Evolutionary conservation across 2,888 invertebrate species (phyloP).

Genomic region (Scaptomyza caliginosa): DNA sequence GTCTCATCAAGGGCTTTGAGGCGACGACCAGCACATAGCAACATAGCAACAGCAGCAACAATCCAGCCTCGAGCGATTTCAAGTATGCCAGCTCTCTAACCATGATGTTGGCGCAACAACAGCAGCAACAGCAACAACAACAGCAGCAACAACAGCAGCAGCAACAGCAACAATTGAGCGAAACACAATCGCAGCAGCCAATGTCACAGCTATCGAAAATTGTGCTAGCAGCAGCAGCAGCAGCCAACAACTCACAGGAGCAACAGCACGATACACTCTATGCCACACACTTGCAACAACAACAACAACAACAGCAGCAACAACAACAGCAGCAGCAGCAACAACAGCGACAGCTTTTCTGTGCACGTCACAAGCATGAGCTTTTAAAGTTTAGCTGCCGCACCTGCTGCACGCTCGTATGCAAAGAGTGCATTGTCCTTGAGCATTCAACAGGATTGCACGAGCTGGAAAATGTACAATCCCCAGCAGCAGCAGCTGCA

Average conservation of each 20-base stretch:
- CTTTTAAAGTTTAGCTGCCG: conserved; percentile 96
- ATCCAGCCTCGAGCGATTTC: conserved; percentile 75
- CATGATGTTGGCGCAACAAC: conserved; percentile 80
- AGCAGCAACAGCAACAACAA: conserved; percentile 67
- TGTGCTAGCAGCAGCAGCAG: conserved; percentile 71
- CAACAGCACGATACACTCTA: conserved; percentile 47
- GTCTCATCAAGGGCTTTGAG: conserved; percentile 84
- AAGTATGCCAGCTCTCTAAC: conserved; percentile 82
- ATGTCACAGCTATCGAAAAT: conserved; percentile 82
- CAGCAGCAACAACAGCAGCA: conserved; percentile 62
- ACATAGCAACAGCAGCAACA: conserved; percentile 53
- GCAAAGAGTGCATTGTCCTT: conserved; percentile 96
- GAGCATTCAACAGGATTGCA: conserved; percentile 94
- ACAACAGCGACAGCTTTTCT: conserved; percentile 85
- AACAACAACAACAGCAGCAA: conserved; percentile 38
- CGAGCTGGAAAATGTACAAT: conserved; percentile 93
- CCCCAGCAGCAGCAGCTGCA: conserved; percentile 85
- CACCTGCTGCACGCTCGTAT: conserved; percentile 95
- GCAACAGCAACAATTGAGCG: conserved; percentile 51
- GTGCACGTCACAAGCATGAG: conserved; percentile 95
- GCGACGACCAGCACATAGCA: conserved; percentile 33
- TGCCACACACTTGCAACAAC: conserved; percentile 47
- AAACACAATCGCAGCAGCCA: conserved; percentile 58
- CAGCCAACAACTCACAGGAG: conserved; percentile 60
- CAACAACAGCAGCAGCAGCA: conserved; percentile 46